phyloP scores from a whole-genome alignment of 1,140 invertebrate genomes.

The Drosophila gunungcola region DNA sequence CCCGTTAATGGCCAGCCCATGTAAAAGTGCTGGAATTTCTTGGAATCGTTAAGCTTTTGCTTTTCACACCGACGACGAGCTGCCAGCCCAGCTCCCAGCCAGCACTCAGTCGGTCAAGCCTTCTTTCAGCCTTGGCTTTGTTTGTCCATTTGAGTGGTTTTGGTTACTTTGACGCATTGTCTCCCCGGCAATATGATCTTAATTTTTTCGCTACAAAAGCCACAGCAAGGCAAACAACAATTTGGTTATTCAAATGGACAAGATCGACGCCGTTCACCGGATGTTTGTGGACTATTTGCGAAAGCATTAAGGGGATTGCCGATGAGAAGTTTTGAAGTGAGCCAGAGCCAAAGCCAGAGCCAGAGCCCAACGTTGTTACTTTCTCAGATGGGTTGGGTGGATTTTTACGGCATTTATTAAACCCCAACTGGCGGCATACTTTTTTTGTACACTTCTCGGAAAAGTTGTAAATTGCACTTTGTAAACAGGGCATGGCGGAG shows the following conservation, averaged over 20 bases:
- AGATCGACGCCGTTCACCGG: constrained; percentile 42
- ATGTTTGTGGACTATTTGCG: constrained; percentile 78
- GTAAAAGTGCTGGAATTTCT: constrained; percentile 54
- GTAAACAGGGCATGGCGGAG: constrained; percentile 63
- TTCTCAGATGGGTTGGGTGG: constrained; percentile 20
- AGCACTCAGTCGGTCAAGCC: constrained; percentile 48
- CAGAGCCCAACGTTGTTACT: constrained; percentile 10
- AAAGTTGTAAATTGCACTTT: constrained; percentile 79
- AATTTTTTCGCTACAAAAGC: constrained; percentile 56
- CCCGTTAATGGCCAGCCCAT: constrained; percentile 56
- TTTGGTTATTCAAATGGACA: constrained; percentile 59
- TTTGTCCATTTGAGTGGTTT: constrained; percentile 74
- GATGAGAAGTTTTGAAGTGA: constrained; percentile 33
- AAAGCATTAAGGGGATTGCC: constrained; percentile 68
- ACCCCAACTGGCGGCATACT: constrained; percentile 54
- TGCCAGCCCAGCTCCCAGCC: background rate
- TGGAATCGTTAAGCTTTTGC: constrained; percentile 62
- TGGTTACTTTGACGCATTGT: constrained; percentile 62
- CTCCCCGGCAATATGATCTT: constrained; percentile 56
- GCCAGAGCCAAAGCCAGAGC: too few species aligned
- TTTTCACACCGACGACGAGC: constrained; percentile 53
- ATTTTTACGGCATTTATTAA: constrained; percentile 66
- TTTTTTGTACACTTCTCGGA: constrained; percentile 69
- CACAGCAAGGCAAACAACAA: constrained; percentile 55
- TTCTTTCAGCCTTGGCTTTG: constrained; percentile 38